phyloP scores from a whole-genome alignment of 1,140 invertebrate genomes.

The Eubasilissa regina region DNA sequence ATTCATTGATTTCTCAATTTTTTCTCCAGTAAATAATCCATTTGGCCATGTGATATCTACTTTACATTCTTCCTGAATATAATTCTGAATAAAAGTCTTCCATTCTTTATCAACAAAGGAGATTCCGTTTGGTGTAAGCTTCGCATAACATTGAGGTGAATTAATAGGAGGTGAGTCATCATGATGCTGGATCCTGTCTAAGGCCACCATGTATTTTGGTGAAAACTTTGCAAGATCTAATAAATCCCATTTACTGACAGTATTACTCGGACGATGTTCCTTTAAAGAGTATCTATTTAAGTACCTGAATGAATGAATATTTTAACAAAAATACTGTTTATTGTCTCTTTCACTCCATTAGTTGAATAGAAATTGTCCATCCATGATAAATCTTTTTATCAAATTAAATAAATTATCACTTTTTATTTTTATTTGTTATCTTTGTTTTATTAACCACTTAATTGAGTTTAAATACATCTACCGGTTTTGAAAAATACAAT shows the following conservation, averaged over 20 bases:
- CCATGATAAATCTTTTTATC: no score
- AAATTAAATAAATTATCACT: no score
- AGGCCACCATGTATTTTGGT: constrained; percentile 33
- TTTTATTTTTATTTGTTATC: no score
- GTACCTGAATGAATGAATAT: no score
- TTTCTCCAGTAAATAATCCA: constrained; percentile 9
- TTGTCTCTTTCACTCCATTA: no score
- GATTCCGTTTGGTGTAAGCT: not conserved
- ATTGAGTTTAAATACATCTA: no score
- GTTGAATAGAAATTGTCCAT: no score
- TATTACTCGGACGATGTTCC: not conserved
- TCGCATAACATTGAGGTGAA: not conserved
- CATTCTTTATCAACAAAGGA: constrained; percentile 5
- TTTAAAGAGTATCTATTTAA: no score
- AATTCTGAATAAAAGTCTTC: not conserved
- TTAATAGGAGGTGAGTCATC: not conserved
- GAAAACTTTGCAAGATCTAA: constrained; percentile 37
- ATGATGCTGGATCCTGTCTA: constrained; percentile 10
- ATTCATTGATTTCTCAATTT: not conserved
- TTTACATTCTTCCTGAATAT: constrained; percentile 28
- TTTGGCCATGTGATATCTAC: constrained; percentile 22
- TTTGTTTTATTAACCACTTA: no score
- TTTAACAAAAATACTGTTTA: no score
- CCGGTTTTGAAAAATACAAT: no score
- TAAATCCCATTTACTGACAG: constrained; percentile 33